Evolutionary conservation across 2,888 invertebrate species (phyloP), one percentile per base, ranked within the genome.

Genomic region (Cheilosia vernalis): DNA sequence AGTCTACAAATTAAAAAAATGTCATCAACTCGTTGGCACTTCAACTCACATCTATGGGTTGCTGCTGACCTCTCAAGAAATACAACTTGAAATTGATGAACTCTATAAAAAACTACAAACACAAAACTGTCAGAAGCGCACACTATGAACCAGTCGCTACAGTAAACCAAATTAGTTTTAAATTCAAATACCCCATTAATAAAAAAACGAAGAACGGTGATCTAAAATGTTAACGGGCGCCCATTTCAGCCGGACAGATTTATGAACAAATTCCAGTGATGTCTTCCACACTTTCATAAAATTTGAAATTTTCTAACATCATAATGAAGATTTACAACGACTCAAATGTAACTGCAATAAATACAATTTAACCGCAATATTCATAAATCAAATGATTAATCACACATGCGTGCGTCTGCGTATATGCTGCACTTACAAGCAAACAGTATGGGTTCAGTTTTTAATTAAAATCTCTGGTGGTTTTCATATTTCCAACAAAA

Each of bases 341-440:
- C 85, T 72, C 44, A 72, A 72, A 76, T 76, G 80, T 80, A 72
- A 77, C 81, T 72, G 85, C 85, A 85, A 85, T 85, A 85, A 85
- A 85, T 72, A 85, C 85, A 81, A 85, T 81, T 85, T 81, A 81
- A 81, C 72, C 61, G 85, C 67, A 77, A 81, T 85, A 60, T 77
- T 77, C 76, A 85, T 85, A 85, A 85, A 81, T 85, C 81, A 85
- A 81, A 77, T 85, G 85, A 85, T 85, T 85, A 81, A 85, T 85
- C 85, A 85, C 77, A 61, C 55, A 61, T 67, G 70, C 61, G 42
- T 67, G 66, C 40, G 15, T 44, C 40, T 53, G 63, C 24, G 47
- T 30, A 66, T 40, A 17, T 33, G 30, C 17, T 13, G 51, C 42
- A 44, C 19, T 4, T 19, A 15, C 67, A 55, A 24, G 24, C 49